Base-by-base conservation (phyloP, 1,140 invertebrate species). In the Ptiloglossa arizonensis region DNA sequence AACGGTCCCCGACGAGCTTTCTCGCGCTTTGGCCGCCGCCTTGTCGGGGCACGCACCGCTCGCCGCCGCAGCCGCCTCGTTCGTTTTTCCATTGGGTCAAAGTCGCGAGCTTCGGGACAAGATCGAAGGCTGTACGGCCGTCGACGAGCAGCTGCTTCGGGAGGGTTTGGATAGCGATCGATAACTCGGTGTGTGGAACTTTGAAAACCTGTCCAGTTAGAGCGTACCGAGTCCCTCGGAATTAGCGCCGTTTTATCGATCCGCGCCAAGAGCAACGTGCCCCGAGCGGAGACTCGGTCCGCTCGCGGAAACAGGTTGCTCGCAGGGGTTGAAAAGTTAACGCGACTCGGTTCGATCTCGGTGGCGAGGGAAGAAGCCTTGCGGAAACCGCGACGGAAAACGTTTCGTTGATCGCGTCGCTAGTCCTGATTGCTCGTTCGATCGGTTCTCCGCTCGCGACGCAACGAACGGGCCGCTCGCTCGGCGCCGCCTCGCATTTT, bases 391-490 rank as follows among this genome's bases (percentile, higher is more conserved):
- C 22, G 68, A 60, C 80, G 80, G 83, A 88, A 88, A 89, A 85
- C 85, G 84, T 85, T 86, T 75, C 54, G 81, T 87, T 90, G 89
- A 90, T 91, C 89, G 81, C 87, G 88, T 91, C 87, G 85, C 72
- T 84, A 77, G 38, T 68, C 82, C 71, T 70, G 75, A 83, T 87
- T 86, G 81, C 74, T 86, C 86, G 85, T 86, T 83, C 80, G 81
- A 89, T 87, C 85, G 85, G 82, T 87, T 89, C n/a, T 79, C 77
- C 67, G 74, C 83, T 81, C 83, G 82, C 85, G 75, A 87, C 57
- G 76, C 68, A 85, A 88, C 24, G n/a, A n/a, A n/a, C n/a, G n/a
- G n/a, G n/a, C n/a, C n/a, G n/a, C n/a, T n/a, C n/a, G n/a, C n/a
- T n/a, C n/a, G n/a, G n/a, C n/a, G n/a, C n/a, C n/a, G n/a, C n/a